A percentile compares a stretch with the other conserved stretches of the same genome.
Conservation (phyloP, 2,888 invertebrate genomes). For the Hermaeophaga mercurialis region DNA sequence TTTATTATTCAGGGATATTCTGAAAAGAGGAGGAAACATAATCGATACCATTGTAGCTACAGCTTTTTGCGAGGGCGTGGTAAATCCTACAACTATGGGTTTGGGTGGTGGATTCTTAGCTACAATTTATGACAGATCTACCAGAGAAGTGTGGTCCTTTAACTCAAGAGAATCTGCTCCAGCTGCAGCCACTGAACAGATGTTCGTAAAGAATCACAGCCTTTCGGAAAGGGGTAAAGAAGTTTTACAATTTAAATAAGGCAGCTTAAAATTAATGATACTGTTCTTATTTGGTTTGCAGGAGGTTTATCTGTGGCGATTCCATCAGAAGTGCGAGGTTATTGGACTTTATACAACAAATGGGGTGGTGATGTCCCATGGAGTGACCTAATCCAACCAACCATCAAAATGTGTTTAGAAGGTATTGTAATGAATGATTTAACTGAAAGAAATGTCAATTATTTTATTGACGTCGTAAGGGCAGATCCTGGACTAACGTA, state of each 20-base stretch:
- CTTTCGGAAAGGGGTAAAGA: constrained; percentile 33
- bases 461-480: constrained; percentile 4
- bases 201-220: constrained; percentile 60
- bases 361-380: constrained; percentile 64
- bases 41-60: constrained; percentile 88
- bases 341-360: constrained; percentile 27
- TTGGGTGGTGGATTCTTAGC: constrained; percentile 89
- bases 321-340: constrained; percentile 66
- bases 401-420: constrained; percentile 73
- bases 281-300: too few species aligned
- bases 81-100: constrained; percentile 85
- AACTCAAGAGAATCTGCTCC: constrained; percentile 84
- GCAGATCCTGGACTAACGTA: constrained; percentile 30
- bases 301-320: constrained; percentile 64
- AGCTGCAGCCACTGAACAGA: constrained; percentile 65
- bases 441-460: constrained; percentile 7
- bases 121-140: constrained; percentile 74
- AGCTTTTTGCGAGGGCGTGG: constrained; percentile 83
- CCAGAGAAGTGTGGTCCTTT: constrained; percentile 64
- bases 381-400: constrained; percentile 77
- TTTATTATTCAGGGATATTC: constrained; percentile 62
- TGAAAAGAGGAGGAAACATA: constrained; percentile 75
- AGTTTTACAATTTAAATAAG: too few species aligned
- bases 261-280: too few species aligned
- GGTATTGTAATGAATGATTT: constrained; percentile 67